Conservation (phyloP, 2,113 vertebrate genomes). For the Perca flavescens region DNA sequence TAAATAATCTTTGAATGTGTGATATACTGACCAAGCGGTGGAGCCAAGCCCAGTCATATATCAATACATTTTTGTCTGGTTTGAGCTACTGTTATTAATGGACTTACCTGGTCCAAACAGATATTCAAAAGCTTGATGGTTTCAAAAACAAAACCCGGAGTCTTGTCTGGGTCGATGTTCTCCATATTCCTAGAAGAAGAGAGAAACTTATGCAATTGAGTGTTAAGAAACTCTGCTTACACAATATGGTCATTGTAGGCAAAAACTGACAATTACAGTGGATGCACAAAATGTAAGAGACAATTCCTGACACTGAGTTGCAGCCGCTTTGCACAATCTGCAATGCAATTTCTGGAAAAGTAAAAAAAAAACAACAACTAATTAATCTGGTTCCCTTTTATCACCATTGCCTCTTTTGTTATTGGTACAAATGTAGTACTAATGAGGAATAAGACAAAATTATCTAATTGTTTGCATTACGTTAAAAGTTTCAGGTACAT, state of each 20-base stretch:
- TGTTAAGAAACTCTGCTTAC: slow-evolving; percentile 9
- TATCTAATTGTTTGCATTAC: background rate
- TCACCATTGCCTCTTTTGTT: background rate
- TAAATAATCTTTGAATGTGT: slow-evolving; percentile 12
- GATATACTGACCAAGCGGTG: slow-evolving; percentile 4
- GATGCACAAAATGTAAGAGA: background rate
- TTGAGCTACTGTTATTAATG: background rate
- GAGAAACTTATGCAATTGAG: slow-evolving; percentile 11
- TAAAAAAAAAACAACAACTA: background rate
- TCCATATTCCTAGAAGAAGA: slow-evolving; percentile 88
- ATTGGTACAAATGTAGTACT: background rate
- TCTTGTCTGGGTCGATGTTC: slow-evolving; percentile 89
- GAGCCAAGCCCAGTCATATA: slow-evolving; percentile 21
- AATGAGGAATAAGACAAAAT: background rate
- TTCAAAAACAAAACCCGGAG: slow-evolving; percentile 86
- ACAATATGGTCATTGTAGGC: slow-evolving; percentile 1
- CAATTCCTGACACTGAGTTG: slow-evolving; percentile 22
- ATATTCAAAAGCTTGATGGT: slow-evolving; percentile 88
- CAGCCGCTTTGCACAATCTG: slow-evolving; percentile 30
- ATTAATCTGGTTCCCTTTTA: slow-evolving; percentile 10
- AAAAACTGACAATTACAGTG: background rate
- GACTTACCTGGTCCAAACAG: slow-evolving; percentile 86
- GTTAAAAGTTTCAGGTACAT: background rate
- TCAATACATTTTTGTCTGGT: background rate
- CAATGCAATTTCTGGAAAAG: slow-evolving; percentile 12